Conservation (phyloP, 2,888 invertebrate species). For the Creontiades dilutus region DNA sequence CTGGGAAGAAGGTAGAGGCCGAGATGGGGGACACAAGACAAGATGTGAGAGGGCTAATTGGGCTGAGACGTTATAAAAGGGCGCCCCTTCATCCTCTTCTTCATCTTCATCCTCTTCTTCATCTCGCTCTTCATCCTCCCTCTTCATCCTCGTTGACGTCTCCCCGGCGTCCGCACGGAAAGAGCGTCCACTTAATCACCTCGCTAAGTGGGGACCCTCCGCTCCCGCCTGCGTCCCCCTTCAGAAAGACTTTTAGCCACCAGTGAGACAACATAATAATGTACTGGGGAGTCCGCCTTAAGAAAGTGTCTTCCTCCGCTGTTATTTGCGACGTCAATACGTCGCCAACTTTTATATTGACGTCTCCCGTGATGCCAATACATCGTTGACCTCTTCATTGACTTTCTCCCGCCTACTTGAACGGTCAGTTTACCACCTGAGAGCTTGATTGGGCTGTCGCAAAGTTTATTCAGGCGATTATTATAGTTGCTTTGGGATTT, state of each 20-base stretch:
- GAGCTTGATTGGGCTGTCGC: not conserved
- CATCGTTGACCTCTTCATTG: not conserved
- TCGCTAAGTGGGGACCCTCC: conserved; percentile 19
- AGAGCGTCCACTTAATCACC: conserved; percentile 28
- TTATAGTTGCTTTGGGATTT: too few species aligned
- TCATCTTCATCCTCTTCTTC: not conserved
- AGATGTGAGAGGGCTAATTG: conserved; percentile 34
- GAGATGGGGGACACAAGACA: conserved; percentile 27
- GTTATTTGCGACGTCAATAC: conserved; percentile 31
- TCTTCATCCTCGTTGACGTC: conserved; percentile 7
- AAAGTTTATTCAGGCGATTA: not conserved
- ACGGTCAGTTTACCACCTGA: not conserved
- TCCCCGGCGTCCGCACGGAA: not conserved
- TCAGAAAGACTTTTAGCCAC: conserved; percentile 17
- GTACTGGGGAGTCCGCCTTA: not conserved
- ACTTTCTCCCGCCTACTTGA: not conserved
- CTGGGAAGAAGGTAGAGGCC: not conserved
- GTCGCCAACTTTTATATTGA: conserved; percentile 1
- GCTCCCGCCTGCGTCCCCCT: not conserved
- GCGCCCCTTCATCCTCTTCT: not conserved
- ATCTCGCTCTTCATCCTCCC: not conserved
- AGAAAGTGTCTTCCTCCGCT: not conserved
- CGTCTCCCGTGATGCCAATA: not conserved
- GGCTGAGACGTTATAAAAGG: conserved; percentile 32
- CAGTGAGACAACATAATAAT: conserved; percentile 35